Evolutionary conservation across 2,797 vertebrate genomes (phyloP), one percentile per base, ranked within the genome.

Genomic region (Peromyscus eremicus): DNA sequence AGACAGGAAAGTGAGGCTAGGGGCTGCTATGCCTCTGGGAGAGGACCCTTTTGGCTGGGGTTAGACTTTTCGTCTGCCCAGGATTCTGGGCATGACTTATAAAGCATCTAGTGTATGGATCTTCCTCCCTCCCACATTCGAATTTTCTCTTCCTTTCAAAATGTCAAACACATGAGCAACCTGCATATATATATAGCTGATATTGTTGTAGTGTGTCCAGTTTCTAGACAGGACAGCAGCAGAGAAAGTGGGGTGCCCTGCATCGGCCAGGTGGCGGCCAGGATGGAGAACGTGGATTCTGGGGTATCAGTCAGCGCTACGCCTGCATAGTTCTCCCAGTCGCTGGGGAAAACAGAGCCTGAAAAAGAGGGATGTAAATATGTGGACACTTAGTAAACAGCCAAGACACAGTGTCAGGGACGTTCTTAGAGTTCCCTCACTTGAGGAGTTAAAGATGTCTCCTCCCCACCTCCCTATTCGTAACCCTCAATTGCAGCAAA

Each of bases 401-500:
- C 90, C 92, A 86, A 3, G 52, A 14, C 52, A 79, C 7, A 40
- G 10, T n/a, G 23, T 70, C 40, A 40, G 77, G 68, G 19, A 3
- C 10, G 13, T 27, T 80, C 37, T 71, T 10, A 70, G 79, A 17
- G 19, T n/a, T 82, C 55, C 71, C 62, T 84, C 16, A 1, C 9
- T 73, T 89, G 66, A 66, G 29, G 19, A 25, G 19, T 29, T 49
- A 23, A 11, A 60, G n/a, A 2, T 0, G 2, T n/a, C 55, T 9
- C 13, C 19, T 4, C 3, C 62, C 55, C 1, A 34, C 0, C 9
- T 2, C 11, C 23, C 23, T 57, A 1, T 40, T 7, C 60, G 34
- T 2, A 1, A 0, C 1, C 0, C 14, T 32, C 34, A 29, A 2
- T 27, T 16, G 23, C 23, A 57, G 23, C 55, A 57, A 27, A 11